Percentiles rank a stretch among this genome's conserved stretches.
Evolutionary conservation across 1,140 invertebrate genomes (phyloP).

Genomic region (Megalonaias nervosa): DNA sequence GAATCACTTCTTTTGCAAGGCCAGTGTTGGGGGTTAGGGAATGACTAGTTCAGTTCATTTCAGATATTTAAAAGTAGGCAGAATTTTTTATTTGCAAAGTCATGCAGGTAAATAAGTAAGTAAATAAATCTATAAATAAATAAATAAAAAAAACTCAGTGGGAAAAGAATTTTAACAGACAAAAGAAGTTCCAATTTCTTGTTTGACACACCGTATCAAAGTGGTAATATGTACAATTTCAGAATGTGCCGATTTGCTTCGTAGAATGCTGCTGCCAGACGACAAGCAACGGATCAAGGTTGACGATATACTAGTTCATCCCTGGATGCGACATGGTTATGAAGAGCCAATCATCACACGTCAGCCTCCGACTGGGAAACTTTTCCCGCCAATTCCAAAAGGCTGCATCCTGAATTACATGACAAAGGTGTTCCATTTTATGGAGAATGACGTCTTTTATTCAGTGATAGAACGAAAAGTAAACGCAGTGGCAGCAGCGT

Average conservation of each 20-base stretch:
- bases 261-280: conserved; percentile 50
- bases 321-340: conserved; percentile 49
- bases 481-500: conserved; percentile 52
- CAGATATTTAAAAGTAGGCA: too few relatives aligned
- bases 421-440: conserved; percentile 51
- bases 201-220: not conserved
- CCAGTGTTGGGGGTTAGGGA: too few relatives aligned
- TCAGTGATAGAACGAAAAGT: conserved; percentile 55
- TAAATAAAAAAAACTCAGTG: not conserved
- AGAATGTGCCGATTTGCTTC: conserved; percentile 60
- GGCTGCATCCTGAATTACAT: conserved; percentile 52
- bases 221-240: conserved; percentile 6
- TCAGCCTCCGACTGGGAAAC: conserved; percentile 37
- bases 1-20: too few relatives aligned
- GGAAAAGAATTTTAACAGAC: not conserved
- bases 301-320: conserved; percentile 53
- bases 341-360: conserved; percentile 34
- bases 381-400: conserved; percentile 40
- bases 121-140: not conserved
- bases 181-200: not conserved
- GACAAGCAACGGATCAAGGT: conserved; percentile 54
- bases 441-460: conserved; percentile 53
- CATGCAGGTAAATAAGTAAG: not conserved
- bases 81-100: too few relatives aligned
- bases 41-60: too few relatives aligned